phyloP scores from a whole-genome alignment of 1,140 invertebrate species.

The Neuroterus valhalla region DNA sequence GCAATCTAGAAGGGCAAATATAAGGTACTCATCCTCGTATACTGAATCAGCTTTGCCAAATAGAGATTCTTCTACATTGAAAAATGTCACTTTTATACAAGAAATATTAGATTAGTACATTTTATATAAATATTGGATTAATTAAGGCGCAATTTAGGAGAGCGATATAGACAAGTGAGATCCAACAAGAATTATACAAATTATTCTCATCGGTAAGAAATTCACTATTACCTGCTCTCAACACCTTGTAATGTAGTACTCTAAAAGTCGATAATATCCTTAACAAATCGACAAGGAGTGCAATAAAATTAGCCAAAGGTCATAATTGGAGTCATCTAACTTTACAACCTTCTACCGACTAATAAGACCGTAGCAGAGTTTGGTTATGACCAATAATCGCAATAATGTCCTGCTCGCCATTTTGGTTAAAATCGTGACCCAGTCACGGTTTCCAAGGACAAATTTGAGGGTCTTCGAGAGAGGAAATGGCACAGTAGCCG shows the following conservation, averaged over 20 bases:
- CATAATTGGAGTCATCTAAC: constrained; percentile 12
- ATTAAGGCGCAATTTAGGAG: no score
- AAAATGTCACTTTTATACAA: no score
- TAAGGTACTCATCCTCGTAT: no score
- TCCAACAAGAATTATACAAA: no score
- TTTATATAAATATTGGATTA: no score
- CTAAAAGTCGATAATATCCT: neutral
- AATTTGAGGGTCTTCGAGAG: neutral
- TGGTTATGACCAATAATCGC: constrained; percentile 11
- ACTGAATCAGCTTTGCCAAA: no score
- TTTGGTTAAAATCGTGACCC: constrained; percentile 30
- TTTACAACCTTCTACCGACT: constrained; percentile 7
- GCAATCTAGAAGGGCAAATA: no score
- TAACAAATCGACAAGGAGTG: neutral
- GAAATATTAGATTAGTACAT: no score
- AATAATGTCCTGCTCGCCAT: neutral
- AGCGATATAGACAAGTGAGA: no score
- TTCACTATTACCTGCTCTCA: neutral
- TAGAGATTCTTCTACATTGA: no score
- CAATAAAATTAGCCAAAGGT: constrained; percentile 21
- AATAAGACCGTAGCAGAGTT: constrained; percentile 7
- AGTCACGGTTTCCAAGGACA: constrained; percentile 29
- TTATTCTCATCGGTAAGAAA: neutral
- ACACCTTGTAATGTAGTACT: no score
- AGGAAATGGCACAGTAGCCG: neutral